phyloP scores from a whole-genome alignment of 1,140 invertebrate genomes.

The Glossosoma conforme region DNA sequence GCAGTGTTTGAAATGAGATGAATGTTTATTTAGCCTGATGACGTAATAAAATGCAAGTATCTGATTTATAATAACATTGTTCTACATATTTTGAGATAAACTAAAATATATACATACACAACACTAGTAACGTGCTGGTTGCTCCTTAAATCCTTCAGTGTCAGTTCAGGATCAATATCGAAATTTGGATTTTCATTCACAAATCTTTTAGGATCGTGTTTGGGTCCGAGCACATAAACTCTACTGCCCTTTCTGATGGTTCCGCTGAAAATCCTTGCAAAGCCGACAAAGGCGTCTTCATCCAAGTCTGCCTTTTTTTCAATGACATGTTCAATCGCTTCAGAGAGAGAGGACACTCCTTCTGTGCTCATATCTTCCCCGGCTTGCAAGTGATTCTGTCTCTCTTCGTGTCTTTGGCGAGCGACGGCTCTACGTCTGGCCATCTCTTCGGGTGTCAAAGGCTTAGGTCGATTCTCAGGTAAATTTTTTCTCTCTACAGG shows the following conservation, averaged over 20 bases:
- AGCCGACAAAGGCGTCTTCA: conserved; percentile 80
- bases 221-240: conserved; percentile 82
- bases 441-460: conserved; percentile 73
- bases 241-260: conserved; percentile 71
- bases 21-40: too few species aligned
- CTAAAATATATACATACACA: conserved; percentile 40
- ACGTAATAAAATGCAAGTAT: too few species aligned
- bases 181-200: conserved; percentile 40
- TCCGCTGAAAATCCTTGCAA: conserved; percentile 92
- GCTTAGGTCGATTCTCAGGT: conserved; percentile 67
- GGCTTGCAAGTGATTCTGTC: conserved; percentile 43
- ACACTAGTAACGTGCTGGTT: conserved; percentile 52
- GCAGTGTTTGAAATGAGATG: background rate
- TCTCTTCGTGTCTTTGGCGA: conserved; percentile 57
- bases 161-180: conserved; percentile 50
- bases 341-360: conserved; percentile 25
- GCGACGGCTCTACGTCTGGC: conserved; percentile 63
- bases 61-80: too few species aligned
- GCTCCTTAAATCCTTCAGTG: conserved; percentile 61
- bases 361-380: conserved; percentile 48
- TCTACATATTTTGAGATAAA: background rate
- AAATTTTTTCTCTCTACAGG: conserved; percentile 66
- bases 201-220: conserved; percentile 76
- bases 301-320: conserved; percentile 42
- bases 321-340: conserved; percentile 32